Conservation (phyloP, 2,113 vertebrate genomes). For the Cyphomyrus discorhynchus region DNA sequence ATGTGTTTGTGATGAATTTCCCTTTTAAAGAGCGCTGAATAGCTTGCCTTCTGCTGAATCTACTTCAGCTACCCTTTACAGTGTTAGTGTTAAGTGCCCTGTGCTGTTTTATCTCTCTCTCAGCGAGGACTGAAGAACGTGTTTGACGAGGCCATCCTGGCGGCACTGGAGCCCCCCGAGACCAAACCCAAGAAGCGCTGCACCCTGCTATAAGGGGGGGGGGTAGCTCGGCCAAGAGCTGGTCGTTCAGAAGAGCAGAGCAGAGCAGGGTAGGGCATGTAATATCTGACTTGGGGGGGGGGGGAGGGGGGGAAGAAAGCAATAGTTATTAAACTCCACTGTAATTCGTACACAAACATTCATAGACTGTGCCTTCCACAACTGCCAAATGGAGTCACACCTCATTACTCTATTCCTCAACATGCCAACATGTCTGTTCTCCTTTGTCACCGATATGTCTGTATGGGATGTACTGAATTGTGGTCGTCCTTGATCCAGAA, state of each 20-base stretch:
- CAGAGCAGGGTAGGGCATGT: neutral
- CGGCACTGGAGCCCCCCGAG: conserved; percentile 66
- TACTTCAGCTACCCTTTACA: neutral
- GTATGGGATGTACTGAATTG: conserved; percentile 41
- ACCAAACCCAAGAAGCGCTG: conserved; percentile 64
- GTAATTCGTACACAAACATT: conserved; percentile 30
- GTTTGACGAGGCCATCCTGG: conserved; percentile 68
- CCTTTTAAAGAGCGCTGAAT: neutral
- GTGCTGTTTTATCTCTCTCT: neutral
- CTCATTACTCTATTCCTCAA: conserved; percentile 21
- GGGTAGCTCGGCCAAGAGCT: neutral
- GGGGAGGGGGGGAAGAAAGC: conserved; percentile 13
- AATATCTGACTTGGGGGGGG: neutral
- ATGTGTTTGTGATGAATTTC: neutral
- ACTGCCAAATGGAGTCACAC: conserved; percentile 23
- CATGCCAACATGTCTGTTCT: conserved; percentile 25
- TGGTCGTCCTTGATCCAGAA: neutral
- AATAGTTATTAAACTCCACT: conserved; percentile 30
- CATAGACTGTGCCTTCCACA: conserved; percentile 47
- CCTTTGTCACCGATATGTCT: conserved; percentile 29
- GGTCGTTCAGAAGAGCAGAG: neutral
- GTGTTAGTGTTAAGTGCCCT: neutral
- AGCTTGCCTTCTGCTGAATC: neutral
- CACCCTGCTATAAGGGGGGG: conserved; percentile 52
- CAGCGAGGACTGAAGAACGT: conserved; percentile 69